phyloP scores from a whole-genome alignment of 1,140 invertebrate genomes.

The Leptinotarsa texana region DNA sequence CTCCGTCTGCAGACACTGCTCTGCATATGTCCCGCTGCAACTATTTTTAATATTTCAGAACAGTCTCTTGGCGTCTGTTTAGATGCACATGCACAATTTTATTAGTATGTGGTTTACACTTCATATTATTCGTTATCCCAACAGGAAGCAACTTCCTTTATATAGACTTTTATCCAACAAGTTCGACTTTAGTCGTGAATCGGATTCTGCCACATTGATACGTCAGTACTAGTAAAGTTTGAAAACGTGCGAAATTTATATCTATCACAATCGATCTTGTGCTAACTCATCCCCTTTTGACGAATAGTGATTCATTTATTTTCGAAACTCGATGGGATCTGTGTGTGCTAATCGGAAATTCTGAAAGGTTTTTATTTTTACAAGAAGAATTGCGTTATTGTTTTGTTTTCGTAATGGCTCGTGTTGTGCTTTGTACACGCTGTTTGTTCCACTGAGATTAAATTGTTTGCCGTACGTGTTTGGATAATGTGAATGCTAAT shows the following conservation, averaged over 20 bases:
- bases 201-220: too few species aligned
- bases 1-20: background rate
- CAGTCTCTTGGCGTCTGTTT: conserved; percentile 14
- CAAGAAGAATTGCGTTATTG: conserved; percentile 13
- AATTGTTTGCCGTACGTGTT: background rate
- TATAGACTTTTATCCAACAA: conserved; percentile 4
- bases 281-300: background rate
- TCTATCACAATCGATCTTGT: background rate
- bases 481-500: background rate
- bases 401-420: conserved; percentile 14
- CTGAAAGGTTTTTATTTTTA: conserved; percentile 8
- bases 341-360: conserved; percentile 2
- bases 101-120: conserved; percentile 22
- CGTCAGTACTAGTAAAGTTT: too few species aligned
- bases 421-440: conserved; percentile 13
- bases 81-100: conserved; percentile 22
- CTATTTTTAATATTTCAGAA: conserved; percentile 24
- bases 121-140: conserved; percentile 9
- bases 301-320: background rate
- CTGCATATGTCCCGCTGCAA: conserved; percentile 16
- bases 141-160: conserved; percentile 22
- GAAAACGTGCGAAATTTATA: too few species aligned
- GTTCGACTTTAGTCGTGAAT: background rate
- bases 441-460: conserved; percentile 10
- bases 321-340: background rate